phyloP scores from a whole-genome alignment of 2,113 vertebrate species.

The Dendrocopos noguchii region DNA sequence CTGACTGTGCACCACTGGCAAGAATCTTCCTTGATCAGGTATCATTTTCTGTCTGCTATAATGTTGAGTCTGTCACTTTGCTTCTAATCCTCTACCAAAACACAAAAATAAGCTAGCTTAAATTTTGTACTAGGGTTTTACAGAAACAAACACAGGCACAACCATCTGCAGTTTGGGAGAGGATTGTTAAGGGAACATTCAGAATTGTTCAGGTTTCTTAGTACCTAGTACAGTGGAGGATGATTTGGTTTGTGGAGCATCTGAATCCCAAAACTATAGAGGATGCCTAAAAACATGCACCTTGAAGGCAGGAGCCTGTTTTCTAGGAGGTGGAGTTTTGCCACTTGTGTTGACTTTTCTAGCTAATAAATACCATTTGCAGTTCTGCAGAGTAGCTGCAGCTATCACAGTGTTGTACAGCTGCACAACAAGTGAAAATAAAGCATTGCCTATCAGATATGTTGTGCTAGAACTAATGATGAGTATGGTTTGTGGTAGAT shows the following conservation, averaged over 20 bases:
- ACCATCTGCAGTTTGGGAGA: too few relatives aligned
- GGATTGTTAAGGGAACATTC: too few relatives aligned
- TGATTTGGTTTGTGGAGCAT: background rate
- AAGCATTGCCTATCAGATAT: background rate
- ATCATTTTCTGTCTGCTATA: constrained; percentile 4
- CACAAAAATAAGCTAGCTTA: background rate
- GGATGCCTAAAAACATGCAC: background rate
- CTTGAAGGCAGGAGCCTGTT: background rate
- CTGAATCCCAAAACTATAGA: background rate
- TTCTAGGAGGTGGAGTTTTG: background rate
- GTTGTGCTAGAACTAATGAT: background rate
- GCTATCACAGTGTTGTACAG: background rate
- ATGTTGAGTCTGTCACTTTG: background rate
- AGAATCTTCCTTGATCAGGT: constrained; percentile 98
- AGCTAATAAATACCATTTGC: background rate
- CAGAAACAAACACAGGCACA: too few relatives aligned
- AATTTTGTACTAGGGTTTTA: background rate
- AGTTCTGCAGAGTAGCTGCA: background rate
- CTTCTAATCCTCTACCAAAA: background rate
- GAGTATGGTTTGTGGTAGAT: background rate
- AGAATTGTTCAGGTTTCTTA: background rate
- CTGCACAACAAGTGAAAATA: background rate
- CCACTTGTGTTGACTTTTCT: background rate
- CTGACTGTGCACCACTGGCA: constrained; percentile 93
- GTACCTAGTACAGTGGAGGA: background rate